Base-by-base conservation (phyloP, 2,888 invertebrate species). In the Tiliacea citrago region DNA sequence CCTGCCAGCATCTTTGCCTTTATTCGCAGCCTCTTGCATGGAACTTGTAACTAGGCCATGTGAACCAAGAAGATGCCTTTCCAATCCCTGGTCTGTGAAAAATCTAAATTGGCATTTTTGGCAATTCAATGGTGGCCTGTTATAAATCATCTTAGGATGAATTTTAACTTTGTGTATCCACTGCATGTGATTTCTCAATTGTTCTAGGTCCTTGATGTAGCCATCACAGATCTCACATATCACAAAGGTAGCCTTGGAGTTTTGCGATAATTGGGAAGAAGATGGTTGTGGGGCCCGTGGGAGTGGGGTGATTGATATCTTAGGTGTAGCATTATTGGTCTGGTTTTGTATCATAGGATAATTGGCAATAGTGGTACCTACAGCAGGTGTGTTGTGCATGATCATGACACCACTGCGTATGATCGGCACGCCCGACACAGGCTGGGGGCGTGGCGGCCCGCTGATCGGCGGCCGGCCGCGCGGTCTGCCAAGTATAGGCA, bases 171-270 rank as follows among this genome's bases (percentile, higher is more conserved):
- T 99, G 94, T 99, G 99, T 93, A 99, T 99, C 98, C 99, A 99
- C 93, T 99, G 99, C 98, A 99, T 99, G 93, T 99, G 99, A 94
- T 99, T 99, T 86, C 99, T 97, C 87, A 99, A 96, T 93, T 99
- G 99, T 93, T 99, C 99, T 93, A 99, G 97, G 95, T 99, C 99
- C 97, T 99, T 99, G 85, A 99, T 99, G 92, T 99, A 99, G 65
- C 99, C 99, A 94, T 99, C 99, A 96, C 99, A 99, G 88, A 99
- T 99, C 97, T 99, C 99, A 95, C 99, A 99, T 88, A 99, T 99
- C 85, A 99, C 99, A 96, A 99, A 99, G 70, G 98, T 98, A 83
- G 98, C 98, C 94, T 98, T 98, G n/a, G 94, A 94, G 88, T 94
- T 95, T 75, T 92, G 94, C 73, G 91, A 86, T 58, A 91, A 76